Percentiles rank a stretch among this genome's conserved stretches.
These are phyloP conservation scores for Esox lucius DNA, from an alignment of 2,797 vertebrate species.

Conservation along the genomic window DNA sequence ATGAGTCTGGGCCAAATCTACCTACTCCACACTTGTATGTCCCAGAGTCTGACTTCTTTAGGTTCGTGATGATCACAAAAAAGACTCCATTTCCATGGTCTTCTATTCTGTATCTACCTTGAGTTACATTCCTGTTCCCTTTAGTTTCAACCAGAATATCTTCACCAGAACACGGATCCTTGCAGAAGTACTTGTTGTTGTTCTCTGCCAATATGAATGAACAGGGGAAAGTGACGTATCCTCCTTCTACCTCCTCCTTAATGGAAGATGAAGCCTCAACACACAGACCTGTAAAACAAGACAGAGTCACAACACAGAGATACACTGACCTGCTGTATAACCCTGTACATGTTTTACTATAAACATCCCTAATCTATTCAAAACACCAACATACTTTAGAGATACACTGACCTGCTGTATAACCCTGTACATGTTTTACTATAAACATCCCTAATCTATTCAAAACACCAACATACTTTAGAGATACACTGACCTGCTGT, in stretches of 20 bases:
- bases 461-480: no score
- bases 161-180: not conserved
- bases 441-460: no score
- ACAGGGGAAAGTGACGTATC: constrained; percentile 5
- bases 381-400: no score
- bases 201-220: fast-evolving
- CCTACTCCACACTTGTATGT: constrained; percentile 20
- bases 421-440: no score
- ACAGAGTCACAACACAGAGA: not conserved
- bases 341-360: not conserved
- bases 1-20: not conserved
- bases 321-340: no score
- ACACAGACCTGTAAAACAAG: not conserved
- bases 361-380: no score
- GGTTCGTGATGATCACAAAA: constrained; percentile 38
- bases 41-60: no score
- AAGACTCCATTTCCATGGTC: fast-evolving
- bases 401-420: no score
- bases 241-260: no score
- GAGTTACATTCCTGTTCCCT: no score
- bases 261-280: no score
- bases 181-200: constrained; percentile 21
- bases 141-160: constrained; percentile 17
- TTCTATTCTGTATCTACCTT: not conserved
- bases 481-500: no score